Evolutionary conservation across 2,797 vertebrate species (phyloP), one percentile per base, ranked within the genome.

Genomic region (Corythornis leucogaster): DNA sequence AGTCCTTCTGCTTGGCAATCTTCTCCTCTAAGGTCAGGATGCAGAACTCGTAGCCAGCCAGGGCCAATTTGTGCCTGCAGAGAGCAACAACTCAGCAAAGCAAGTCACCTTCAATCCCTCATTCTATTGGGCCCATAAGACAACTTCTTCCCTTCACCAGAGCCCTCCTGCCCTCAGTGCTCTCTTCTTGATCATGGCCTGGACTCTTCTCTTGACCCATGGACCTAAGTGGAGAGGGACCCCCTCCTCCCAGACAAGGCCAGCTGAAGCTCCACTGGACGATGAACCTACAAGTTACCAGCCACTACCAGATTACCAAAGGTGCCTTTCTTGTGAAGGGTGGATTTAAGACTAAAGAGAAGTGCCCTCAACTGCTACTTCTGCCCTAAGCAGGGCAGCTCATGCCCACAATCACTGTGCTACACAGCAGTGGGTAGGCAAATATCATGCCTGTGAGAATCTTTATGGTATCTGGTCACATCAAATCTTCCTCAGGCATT

Each of bases 21-120:
- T 99, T 99, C 91, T 97, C 98, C 93, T 99, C 98, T 77, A 99
- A 97, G 73, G 98, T 98, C 80, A 99, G 97, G 12, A 98, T 97
- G 95, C 99, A 99, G 97, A 99, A 99, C 85, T 98, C 97, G 31
- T 98, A 99, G 20, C 99, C 99, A 51, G 98, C 98, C 54, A 98
- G 96, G 1, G 99, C 99, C 84, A 99, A 96, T 61, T 99, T 98
- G 69, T 97, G 94, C 97, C 99, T 99, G 89, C 66, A 89, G 95
- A 87, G 61, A 48, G 84, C 73, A 92, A 31, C 10, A 30, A 17
- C 26, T 79, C 15, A 69, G 30, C 35, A 78, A 80, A 88, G 30
- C 69, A 80, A 89, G 43, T 31, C 33, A 63, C 54, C 19, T 77
- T 63, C 42, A 50, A 18, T 11, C 43, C 33, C 30, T 68, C 45